Percentiles rank a stretch among this genome's conserved stretches.
Conservation (phyloP, 64 coral and sea anemone genomes). For the Dendrophyllia cribrosa region DNA sequence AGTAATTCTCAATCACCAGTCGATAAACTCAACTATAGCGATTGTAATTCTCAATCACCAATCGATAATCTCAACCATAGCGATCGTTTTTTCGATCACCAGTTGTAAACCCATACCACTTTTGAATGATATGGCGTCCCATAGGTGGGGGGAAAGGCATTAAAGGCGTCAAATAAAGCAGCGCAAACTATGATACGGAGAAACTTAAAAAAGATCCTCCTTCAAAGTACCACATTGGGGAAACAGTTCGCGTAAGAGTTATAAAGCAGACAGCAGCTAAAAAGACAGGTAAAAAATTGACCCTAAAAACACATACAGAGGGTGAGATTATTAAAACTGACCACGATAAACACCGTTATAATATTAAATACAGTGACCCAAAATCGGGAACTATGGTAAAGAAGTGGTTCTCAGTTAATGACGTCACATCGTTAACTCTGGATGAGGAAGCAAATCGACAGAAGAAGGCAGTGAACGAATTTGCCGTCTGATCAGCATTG, state of each 20-base stretch:
- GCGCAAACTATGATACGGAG: too few species aligned
- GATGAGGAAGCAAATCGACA: slow-evolving; percentile 14
- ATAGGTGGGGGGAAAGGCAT: too few species aligned
- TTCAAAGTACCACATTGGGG: slow-evolving; percentile 14
- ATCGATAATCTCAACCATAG: too few species aligned
- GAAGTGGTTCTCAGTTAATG: slow-evolving; percentile 14
- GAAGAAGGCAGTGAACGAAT: neutral
- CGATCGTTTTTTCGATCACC: too few species aligned
- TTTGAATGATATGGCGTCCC: too few species aligned
- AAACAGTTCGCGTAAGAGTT: slow-evolving; percentile 10
- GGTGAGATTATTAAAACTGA: slow-evolving; percentile 15
- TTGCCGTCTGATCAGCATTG: too few species aligned
- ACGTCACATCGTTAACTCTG: slow-evolving; percentile 13
- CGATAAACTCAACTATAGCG: too few species aligned
- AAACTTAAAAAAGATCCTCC: neutral
- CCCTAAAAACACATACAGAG: neutral
- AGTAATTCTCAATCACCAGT: too few species aligned
- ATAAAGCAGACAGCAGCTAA: slow-evolving; percentile 10
- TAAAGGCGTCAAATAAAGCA: neutral
- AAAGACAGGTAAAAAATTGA: neutral
- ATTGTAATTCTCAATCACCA: too few species aligned
- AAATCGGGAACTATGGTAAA: slow-evolving; percentile 11
- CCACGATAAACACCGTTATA: slow-evolving; percentile 15
- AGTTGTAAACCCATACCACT: too few species aligned
- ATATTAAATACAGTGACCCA: slow-evolving; percentile 2